Evolutionary conservation across 2,888 invertebrate species (phyloP), one percentile per base, ranked within the genome.

Genomic region (Pegoplata infirma): DNA sequence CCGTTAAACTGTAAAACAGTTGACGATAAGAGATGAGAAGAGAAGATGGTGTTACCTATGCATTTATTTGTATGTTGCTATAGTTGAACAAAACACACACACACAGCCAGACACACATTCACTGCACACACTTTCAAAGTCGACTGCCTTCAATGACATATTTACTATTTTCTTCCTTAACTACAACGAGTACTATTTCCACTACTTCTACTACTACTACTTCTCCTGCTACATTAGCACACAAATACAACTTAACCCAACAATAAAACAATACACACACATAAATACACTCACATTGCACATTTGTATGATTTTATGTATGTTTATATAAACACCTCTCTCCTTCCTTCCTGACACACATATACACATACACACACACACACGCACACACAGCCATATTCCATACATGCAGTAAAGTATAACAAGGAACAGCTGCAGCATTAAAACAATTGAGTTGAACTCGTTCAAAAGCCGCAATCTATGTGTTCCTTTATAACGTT

Each of bases 401-500:
- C n/a, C n/a, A n/a, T n/a, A n/a, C n/a, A n/a, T n/a, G n/a, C n/a
- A n/a, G n/a, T n/a, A n/a, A n/a, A 32, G 44, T 66, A 51, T 47
- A 66, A 59, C 36, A 25, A n/a, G 64, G 17, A 76, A 71, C 71
- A 76, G 66, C 66, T 76, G 71, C 59, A 46, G 46, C 71, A 25
- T 61, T 61, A 19, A 66, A 59, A 71, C 76, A 76, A 66, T 71
- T 53, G 59, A 76, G 64, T 59, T 61, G 66, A 44, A 71, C 16
- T 49, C 64, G 25, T 59, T 61, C 47, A 36, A 53, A 76, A 76
- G 71, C 76, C 71, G 66, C 76, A 76, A 55, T 71, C 49, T 49
- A 36, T 66, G 53, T 61, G 53, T 61, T 71, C 40, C 17, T 63
- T 66, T 47, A 59, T 59, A 76, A 66, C 66, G 59, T 66, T 71